A percentile compares a stretch with the other conserved stretches of the same genome.
Evolutionary conservation across 2,888 invertebrate species (phyloP).

Genomic region (Octonoba sinensis): DNA sequence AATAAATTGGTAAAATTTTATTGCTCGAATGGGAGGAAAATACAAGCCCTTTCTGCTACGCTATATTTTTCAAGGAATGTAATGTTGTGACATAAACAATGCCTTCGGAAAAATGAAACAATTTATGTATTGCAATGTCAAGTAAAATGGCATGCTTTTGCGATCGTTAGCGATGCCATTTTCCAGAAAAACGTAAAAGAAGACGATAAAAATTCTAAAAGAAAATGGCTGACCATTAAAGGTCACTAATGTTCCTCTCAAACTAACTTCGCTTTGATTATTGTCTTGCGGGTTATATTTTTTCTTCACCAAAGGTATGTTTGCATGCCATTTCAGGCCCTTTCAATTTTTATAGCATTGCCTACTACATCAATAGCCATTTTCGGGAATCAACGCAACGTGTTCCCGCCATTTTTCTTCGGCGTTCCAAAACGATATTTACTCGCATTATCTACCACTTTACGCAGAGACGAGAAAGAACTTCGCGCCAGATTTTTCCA

Average conservation of each 20-base stretch:
- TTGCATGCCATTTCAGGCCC: constrained; percentile 44
- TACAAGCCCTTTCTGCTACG: not conserved
- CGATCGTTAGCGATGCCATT: constrained; percentile 47
- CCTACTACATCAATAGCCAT: constrained; percentile 62
- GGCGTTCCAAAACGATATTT: constrained; percentile 46
- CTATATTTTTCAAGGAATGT: not conserved
- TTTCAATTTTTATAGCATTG: constrained; percentile 60
- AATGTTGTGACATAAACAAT: not conserved
- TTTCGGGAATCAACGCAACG: constrained; percentile 53
- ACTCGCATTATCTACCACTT: constrained; percentile 62
- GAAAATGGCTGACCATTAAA: constrained; percentile 61
- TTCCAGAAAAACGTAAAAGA: constrained; percentile 47
- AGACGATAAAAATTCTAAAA: constrained; percentile 47
- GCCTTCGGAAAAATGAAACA: constrained; percentile 1
- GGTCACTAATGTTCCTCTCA: constrained; percentile 60
- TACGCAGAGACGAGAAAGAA: constrained; percentile 36
- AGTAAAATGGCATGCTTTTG: constrained; percentile 38
- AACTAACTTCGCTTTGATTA: constrained; percentile 56
- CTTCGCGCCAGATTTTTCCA: constrained; percentile 34
- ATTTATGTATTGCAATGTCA: constrained; percentile 3
- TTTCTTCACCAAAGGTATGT: constrained; percentile 13
- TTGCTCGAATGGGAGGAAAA: not conserved
- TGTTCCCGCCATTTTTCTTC: constrained; percentile 56
- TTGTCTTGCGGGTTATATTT: constrained; percentile 48
- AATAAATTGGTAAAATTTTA: not conserved